These are phyloP conservation scores for Ctenodactylus gundi DNA, from an alignment of 2,113 vertebrate species.

Conservation along the genomic window DNA sequence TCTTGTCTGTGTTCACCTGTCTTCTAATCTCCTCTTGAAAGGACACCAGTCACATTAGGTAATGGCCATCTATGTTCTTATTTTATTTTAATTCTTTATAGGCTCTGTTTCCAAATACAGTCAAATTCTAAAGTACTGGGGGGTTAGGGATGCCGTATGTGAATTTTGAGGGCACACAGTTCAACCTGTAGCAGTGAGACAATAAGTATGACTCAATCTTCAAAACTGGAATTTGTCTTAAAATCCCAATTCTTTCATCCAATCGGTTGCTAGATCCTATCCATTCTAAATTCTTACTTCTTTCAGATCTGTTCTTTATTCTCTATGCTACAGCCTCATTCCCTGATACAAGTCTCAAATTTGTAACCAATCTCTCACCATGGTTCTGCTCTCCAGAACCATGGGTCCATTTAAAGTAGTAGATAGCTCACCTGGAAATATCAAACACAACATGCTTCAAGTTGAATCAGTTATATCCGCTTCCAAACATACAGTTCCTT, in stretches of 20 bases:
- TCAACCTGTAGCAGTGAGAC: background rate
- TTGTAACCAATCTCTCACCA: background rate
- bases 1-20: background rate
- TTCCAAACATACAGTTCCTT: conserved; percentile 12
- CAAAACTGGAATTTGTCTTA: background rate
- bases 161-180: background rate
- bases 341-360: conserved; percentile 18
- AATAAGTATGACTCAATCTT: background rate
- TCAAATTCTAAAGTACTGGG: background rate
- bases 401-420: background rate
- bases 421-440: background rate
- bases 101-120: background rate
- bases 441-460: background rate
- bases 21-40: conserved; percentile 8
- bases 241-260: background rate
- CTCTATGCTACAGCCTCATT: background rate
- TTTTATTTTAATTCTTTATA: conserved; percentile 39
- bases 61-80: background rate
- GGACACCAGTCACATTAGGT: background rate
- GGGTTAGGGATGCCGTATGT: background rate
- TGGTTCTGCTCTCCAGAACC: background rate
- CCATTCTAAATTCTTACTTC: background rate
- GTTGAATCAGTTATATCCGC: background rate
- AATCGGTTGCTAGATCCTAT: background rate
- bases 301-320: conserved; percentile 38